These are phyloP conservation scores for Thalpophila matura DNA, from an alignment of 2,888 invertebrate genomes.

Conservation along the genomic window DNA sequence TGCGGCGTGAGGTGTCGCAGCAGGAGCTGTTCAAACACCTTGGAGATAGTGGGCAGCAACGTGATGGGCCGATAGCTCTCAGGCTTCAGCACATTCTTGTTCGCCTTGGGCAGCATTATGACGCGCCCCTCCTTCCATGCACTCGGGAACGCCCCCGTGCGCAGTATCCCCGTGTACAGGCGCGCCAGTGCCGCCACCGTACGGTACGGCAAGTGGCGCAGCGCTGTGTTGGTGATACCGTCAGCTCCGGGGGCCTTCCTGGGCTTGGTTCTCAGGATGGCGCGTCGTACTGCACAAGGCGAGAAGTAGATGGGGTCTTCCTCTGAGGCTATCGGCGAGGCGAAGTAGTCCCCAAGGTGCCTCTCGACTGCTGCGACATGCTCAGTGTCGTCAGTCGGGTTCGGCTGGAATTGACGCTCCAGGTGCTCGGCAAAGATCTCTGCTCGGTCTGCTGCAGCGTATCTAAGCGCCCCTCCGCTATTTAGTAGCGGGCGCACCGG, in stretches of 20 bases:
- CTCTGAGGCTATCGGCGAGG: constrained; percentile 7
- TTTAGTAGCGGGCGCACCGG: background rate
- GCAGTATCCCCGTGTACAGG: constrained; percentile 31
- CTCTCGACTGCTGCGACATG: constrained; percentile 7
- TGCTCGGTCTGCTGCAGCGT: background rate
- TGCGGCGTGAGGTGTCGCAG: constrained; percentile 24
- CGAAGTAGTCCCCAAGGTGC: constrained; percentile 16
- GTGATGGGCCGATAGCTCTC: constrained; percentile 60
- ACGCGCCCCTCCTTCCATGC: constrained; percentile 50
- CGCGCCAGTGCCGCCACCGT: constrained; percentile 7
- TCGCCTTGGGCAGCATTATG: constrained; percentile 54
- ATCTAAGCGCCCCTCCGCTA: background rate
- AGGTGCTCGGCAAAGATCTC: constrained; percentile 8
- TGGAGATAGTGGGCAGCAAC: constrained; percentile 38
- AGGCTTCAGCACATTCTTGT: constrained; percentile 45
- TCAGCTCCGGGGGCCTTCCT: background rate
- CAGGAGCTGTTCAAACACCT: constrained; percentile 53
- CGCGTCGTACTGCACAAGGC: background rate
- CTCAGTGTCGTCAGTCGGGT: background rate
- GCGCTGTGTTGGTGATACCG: no score
- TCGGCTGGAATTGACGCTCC: constrained; percentile 13
- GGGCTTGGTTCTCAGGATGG: background rate
- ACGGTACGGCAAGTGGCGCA: no score
- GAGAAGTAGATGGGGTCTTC: constrained; percentile 11
- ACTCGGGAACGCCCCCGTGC: constrained; percentile 23